Evolutionary conservation across 1,140 invertebrate species (phyloP), one percentile per base, ranked within the genome.

Genomic region (Sminthurides bifidus): DNA sequence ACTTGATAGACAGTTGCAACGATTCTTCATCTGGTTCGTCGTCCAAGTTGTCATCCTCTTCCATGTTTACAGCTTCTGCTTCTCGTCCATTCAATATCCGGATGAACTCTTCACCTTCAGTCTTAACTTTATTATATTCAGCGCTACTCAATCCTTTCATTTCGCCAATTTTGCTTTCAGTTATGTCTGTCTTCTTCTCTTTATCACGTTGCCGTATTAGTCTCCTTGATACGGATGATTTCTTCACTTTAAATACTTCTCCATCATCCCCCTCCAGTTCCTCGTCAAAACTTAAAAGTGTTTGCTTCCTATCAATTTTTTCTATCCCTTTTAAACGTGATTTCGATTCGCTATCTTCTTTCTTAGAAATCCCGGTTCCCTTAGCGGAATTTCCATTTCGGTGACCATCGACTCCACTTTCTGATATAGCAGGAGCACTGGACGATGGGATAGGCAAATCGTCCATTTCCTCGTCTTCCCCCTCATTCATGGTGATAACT

Each of bases 181-280:
- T 43, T 10, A 6, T 43, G 24, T 43, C 17, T 6, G 6, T 77
- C 77, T 70, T 82, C 80, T 68, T 80, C 81, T 90, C 86, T 71
- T 84, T 87, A 69, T 92, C 87, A 65, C 87, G 73, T 65, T 87
- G 81, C 68, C 86, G 87, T 71, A 85, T 83, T 49, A 94, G 78
- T 71, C 86, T 83, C 71, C 90, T 87, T 72, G 89, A 92, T 63
- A 92, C 85, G 14, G 84, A 88, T 10, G 91, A 93, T 73, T 94
- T 94, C 71, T 91, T 93, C 31, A 94, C 84, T 78, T 91, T 85
- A 72, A 95, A 94, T 35, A 88, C 81, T 73, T 92, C 90, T 19
- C 79, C 83, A 67, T 88, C 87, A 66, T 87, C 87, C 66, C 83
- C 85, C 77, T 85, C 74, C 17, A 76, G 68, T 64, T 79, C 77